Base-by-base conservation (phyloP, 2,113 vertebrate species). In the Sterrhoptilus dennistouni region DNA sequence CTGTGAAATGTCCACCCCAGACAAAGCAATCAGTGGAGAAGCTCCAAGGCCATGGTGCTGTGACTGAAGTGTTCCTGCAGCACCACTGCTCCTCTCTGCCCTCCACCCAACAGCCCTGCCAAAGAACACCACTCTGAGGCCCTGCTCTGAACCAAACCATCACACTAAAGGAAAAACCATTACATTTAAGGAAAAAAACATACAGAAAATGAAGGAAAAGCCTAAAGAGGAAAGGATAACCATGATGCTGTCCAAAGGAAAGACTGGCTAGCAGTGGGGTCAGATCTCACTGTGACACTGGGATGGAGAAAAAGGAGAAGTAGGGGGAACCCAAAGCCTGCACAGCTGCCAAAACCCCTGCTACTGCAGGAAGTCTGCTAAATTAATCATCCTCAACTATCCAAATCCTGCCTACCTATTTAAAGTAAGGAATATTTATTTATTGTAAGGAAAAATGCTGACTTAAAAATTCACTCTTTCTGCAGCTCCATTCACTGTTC, bases 51-150 rank as follows among this genome's bases (percentile, higher is more conserved):
- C 38, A 2, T 0, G 3, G 17, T 35, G 64, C 44, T 6, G 4
- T 22, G 35, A 11, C 3, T 2, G 2, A 14, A 25, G 13, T 11
- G 25, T 0, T 31, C 42, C n/a, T 54, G n/a, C 4, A 5, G 54
- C 50, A 54, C 11, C 1, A 0, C 16, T 45, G 31, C 33, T 28
- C 33, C 83, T 61, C 8, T 6, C 47, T 77, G 45, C 17, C 2
- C 25, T 66, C 12, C 49, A 70, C 1, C 12, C 15, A 52, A 60
- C 50, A 52, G 50, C 50, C 50, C 74, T 61, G 57, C 38, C 77
- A 29, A 29, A 35, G 33, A 49, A 57, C n/a, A 57, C 12, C 1
- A 0, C 13, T 4, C 17, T 15, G 40, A 28, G 14, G 12, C 25
- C 25, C 54, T 36, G 40, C 20, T 49, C 45, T 33, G n/a, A 53